Percentiles rank a stretch among this genome's conserved stretches.
phyloP scores from a whole-genome alignment of 2,888 invertebrate species.

The Cosmia trapezina region DNA sequence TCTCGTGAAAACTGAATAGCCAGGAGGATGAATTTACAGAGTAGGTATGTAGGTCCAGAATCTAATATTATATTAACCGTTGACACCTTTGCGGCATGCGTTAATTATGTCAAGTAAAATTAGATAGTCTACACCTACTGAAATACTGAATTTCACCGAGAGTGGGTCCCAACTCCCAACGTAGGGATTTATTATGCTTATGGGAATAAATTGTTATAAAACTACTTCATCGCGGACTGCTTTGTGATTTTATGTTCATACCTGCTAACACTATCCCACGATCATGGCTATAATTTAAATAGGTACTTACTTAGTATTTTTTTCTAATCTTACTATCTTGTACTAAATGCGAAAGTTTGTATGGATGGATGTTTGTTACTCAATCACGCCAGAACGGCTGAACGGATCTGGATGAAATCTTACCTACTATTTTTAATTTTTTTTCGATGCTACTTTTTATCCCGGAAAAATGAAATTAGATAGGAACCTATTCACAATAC shows the following conservation, averaged over 20 bases:
- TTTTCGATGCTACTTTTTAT: too few species aligned
- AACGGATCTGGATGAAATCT: too few species aligned
- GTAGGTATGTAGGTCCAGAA: slow-evolving; percentile 20
- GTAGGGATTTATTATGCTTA: slow-evolving; percentile 34
- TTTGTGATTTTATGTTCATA: slow-evolving; percentile 12
- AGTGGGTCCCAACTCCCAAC: background rate
- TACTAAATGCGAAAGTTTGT: too few species aligned
- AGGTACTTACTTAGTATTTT: too few species aligned
- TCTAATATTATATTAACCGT: slow-evolving; percentile 34
- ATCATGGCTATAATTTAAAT: too few species aligned
- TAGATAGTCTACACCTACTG: slow-evolving; percentile 42
- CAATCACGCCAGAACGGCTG: too few species aligned
- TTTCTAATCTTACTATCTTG: too few species aligned
- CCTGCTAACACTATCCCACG: too few species aligned
- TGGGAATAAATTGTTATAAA: slow-evolving; percentile 27
- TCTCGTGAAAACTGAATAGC: slow-evolving; percentile 16
- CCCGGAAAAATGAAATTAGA: too few species aligned
- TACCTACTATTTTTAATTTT: too few species aligned
- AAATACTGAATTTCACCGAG: slow-evolving; percentile 34
- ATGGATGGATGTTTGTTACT: too few species aligned
- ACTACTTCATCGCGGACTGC: background rate
- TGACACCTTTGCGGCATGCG: slow-evolving; percentile 45
- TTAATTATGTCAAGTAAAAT: slow-evolving; percentile 57
- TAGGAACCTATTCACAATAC: too few species aligned
- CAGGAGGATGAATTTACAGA: slow-evolving; percentile 14